A percentile compares a stretch with the other conserved stretches of the same genome.
Evolutionary conservation across 2,797 vertebrate species (phyloP).

Genomic region (Hozukius guyotensis): DNA sequence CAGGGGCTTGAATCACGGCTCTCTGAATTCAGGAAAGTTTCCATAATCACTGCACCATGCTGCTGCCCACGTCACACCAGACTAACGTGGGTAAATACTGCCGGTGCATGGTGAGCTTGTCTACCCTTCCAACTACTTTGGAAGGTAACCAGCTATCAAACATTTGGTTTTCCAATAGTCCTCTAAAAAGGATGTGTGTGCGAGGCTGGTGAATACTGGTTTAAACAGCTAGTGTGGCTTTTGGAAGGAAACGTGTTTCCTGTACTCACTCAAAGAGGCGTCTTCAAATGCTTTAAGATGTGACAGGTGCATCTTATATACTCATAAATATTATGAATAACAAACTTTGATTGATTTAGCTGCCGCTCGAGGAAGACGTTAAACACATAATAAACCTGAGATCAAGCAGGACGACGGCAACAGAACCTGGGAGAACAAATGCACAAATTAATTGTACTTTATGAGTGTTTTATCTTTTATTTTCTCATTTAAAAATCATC

Average conservation of each 20-base stretch:
- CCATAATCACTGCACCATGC: constrained; percentile 33
- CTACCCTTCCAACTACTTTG: constrained; percentile 39
- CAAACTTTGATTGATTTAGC: not conserved
- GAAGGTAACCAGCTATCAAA: constrained; percentile 54
- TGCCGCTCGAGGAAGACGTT: not conserved
- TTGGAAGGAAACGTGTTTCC: not conserved
- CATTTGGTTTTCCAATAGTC: constrained; percentile 52
- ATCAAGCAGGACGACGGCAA: not conserved
- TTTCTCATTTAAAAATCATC: not conserved
- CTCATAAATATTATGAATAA: not conserved
- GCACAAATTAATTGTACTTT: not conserved
- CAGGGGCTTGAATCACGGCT: not conserved
- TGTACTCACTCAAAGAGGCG: not conserved
- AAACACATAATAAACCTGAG: not conserved
- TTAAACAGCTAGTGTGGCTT: not conserved
- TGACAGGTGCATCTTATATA: not conserved
- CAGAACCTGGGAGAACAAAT: not conserved
- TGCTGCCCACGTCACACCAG: constrained; percentile 32
- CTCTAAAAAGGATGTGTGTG: constrained; percentile 2
- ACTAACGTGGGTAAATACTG: constrained; percentile 47
- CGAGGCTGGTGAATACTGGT: not conserved
- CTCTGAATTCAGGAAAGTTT: constrained; percentile 32
- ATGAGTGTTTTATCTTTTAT: not conserved
- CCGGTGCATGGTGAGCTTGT: constrained; percentile 20
- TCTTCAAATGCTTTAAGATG: not conserved